Base-by-base conservation (phyloP, 2,113 vertebrate genomes). In the Engystomops pustulosus region DNA sequence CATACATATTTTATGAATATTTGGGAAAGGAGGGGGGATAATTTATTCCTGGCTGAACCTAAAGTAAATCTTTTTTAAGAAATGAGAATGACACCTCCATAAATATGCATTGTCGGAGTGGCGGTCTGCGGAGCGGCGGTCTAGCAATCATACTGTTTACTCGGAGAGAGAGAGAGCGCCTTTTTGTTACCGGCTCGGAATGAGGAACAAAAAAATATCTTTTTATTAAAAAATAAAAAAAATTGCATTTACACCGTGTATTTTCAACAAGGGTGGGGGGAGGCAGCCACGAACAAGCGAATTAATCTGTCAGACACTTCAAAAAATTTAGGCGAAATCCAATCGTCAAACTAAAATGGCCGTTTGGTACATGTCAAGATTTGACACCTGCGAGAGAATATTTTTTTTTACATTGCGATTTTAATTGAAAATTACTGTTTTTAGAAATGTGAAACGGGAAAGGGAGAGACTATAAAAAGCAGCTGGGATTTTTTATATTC, bases 1-100 rank as follows among this genome's bases (percentile, higher is more conserved):
- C 81, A 83, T 83, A 75, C 60, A 83, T 83, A 83, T 74, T 83
- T 75, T 49, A 76, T 76, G 41, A 51, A 51, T 76, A 67, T 83
- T 83, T 75, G 10, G n/a, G 6, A 18, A 25, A 20, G 25, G 32
- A 7, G 62, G 32, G 15, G 71, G 11, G 18, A 32, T 83, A 45
- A 83, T 74, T 74, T 74, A 74, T 83, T 76, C 81, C 41, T 30
- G 20, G 55, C 18, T 60, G 36, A 74, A 74, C 41, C 18, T 30
- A 30, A 58, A 41, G 49, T 60, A 72, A 71, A 51, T 72, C 80
- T 71, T 23, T 69, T 51, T 44, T 71, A 69, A 83, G 69, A 32
- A 75, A 23, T 65, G 70, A 83, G 53, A 75, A 47, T 65, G 80
- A 74, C 55, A 60, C 68, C 81, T 75, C 58, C 30, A 83, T 30